phyloP scores from a whole-genome alignment of 1,140 invertebrate species.

The Cotesia typhae region DNA sequence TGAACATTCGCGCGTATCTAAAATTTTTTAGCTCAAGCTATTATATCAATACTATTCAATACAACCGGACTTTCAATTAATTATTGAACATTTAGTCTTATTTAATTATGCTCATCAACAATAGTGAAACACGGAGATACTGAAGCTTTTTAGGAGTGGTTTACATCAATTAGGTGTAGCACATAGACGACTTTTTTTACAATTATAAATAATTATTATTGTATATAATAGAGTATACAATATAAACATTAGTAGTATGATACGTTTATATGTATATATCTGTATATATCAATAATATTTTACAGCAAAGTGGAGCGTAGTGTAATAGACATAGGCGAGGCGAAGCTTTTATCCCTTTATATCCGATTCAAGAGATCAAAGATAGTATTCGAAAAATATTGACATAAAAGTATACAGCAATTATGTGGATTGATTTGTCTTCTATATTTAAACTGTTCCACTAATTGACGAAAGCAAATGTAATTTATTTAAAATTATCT shows the following conservation, averaged over 20 bases:
- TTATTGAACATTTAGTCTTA: too few relatives aligned
- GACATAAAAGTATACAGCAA: not conserved
- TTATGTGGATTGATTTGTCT: conserved; percentile 4
- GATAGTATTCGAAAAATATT: not conserved
- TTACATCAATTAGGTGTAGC: conserved; percentile 66
- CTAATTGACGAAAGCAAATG: too few relatives aligned
- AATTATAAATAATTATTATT: conserved; percentile 35
- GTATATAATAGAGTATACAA: conserved; percentile 21
- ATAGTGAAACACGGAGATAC: conserved; percentile 56
- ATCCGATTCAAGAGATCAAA: conserved; percentile 37
- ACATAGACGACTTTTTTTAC: conserved; percentile 55
- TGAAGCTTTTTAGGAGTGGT: conserved; percentile 62
- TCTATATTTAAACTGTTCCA: not conserved
- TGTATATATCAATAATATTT: conserved; percentile 36
- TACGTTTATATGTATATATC: conserved; percentile 40
- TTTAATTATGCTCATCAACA: conserved; percentile 37
- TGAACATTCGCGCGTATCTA: conserved; percentile 24
- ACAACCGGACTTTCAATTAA: too few relatives aligned
- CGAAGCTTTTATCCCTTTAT: conserved; percentile 56
- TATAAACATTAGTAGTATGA: conserved; percentile 38
- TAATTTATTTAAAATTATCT: too few relatives aligned
- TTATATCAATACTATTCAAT: too few relatives aligned
- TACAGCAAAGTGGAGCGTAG: conserved; percentile 64
- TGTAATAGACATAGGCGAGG: conserved; percentile 64
- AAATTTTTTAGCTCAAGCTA: not conserved